Evolutionary conservation across 1,140 invertebrate species (phyloP).

Genomic region (Apis cerana): DNA sequence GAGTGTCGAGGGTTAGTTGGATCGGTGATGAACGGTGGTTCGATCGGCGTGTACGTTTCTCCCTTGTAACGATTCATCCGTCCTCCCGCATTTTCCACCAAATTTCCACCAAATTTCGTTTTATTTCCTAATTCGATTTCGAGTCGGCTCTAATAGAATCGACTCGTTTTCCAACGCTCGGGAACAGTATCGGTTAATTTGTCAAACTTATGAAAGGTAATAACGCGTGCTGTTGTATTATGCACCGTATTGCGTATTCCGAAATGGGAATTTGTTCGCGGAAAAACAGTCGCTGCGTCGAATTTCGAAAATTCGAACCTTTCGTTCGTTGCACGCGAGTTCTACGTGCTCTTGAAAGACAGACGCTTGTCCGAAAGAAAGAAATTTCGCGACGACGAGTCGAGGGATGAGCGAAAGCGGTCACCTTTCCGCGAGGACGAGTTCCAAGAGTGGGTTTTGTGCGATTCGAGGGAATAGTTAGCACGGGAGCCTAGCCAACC

Average conservation of each 20-base stretch:
- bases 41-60: no score
- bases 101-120: neutral
- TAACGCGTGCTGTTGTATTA: conserved; percentile 31
- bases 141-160: conserved; percentile 15
- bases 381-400: conserved; percentile 19
- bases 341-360: no score
- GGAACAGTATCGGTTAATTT: conserved; percentile 34
- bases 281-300: neutral
- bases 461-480: conserved; percentile 52
- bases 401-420: conserved; percentile 36
- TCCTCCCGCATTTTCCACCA: neutral
- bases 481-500: conserved; percentile 26
- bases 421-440: conserved; percentile 35
- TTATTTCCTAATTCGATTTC: neutral
- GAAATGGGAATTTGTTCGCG: neutral
- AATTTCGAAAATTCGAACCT: no score
- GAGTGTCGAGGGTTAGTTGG: neutral
- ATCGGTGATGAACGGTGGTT: neutral
- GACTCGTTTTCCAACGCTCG: conserved; percentile 17
- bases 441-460: conserved; percentile 55
- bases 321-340: no score
- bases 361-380: neutral
- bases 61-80: neutral
- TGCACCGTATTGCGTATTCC: neutral
- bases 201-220: conserved; percentile 29